Evolutionary conservation across 2,888 invertebrate species (phyloP), one percentile per base, ranked within the genome.

Genomic region (Tetanocera ferruginea): DNA sequence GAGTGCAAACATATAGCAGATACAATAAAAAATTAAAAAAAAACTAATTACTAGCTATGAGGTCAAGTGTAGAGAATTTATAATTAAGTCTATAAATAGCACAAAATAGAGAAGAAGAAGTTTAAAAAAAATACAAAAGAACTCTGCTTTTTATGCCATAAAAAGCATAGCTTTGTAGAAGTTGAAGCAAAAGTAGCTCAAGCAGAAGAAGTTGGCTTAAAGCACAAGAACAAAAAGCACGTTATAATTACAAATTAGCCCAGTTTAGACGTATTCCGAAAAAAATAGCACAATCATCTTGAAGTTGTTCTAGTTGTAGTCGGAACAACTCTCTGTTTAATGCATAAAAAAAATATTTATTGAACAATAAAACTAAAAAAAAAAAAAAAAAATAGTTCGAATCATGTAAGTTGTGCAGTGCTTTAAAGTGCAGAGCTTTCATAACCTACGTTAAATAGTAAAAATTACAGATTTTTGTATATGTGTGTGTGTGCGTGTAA

Each of bases 141-240:
- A 78, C 79, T 77, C 76, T 78, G 75, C 67, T 79, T 80, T 79
- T 81, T 79, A 75, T 70, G 72, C 64, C 60, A 78, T 66, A 76
- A 73, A 67, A 69, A 66, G 75, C 75, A 37, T 28, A 57, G 5
- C 37, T 62, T 57, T 31, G 31, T 62, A 67, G 78, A 76, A 78
- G 78, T 73, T 66, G 80, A 37, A 62, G 69, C 70, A 76, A 57
- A 14, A 62, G 73, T 60, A 51, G 52, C n/a, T 25, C 43, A n/a
- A 71, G 19, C 60, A 69, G 14, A 79, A 34, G 69, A 52, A 76
- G 49, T 23, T 73, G 67, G 70, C 78, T 72, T 72, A 69, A 73
- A 64, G 66, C 5, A n/a, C 9, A 62, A 14, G 14, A 0, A 55
- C 6, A 64, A 9, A 31, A 17, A 34, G 3, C 64, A 31, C 0